Percentiles rank a stretch among this genome's conserved stretches.
Evolutionary conservation across 1,140 invertebrate genomes (phyloP).

Genomic region (Euschistus heros): DNA sequence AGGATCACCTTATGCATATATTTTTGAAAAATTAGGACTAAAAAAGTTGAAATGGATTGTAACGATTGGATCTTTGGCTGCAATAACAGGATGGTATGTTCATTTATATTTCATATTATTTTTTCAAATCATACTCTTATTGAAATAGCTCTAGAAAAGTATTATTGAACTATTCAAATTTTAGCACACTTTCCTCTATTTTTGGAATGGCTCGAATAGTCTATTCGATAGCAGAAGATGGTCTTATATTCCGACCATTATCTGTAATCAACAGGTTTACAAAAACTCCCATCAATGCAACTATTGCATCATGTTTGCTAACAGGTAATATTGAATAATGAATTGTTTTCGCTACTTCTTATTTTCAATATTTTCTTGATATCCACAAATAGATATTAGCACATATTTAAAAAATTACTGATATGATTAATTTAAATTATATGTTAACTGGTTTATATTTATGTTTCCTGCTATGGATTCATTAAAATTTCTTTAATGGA

Average conservation of each 20-base stretch:
- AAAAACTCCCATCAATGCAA: conserved; percentile 20
- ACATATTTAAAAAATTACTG: too few relatives aligned
- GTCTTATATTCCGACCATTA: conserved; percentile 67
- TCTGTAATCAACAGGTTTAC: conserved; percentile 47
- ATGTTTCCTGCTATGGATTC: too few relatives aligned
- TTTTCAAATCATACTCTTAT: not conserved
- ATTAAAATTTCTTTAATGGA: too few relatives aligned
- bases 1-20: conserved; percentile 67
- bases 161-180: conserved; percentile 28
- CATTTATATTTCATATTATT: not conserved
- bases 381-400: too few relatives aligned
- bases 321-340: conserved; percentile 13
- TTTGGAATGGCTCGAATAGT: conserved; percentile 71
- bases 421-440: conserved; percentile 39
- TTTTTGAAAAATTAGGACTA: conserved; percentile 57
- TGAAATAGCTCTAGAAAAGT: not conserved
- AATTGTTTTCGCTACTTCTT: too few relatives aligned
- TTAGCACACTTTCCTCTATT: conserved; percentile 64
- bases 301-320: conserved; percentile 18
- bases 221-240: conserved; percentile 79
- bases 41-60: conserved; percentile 79
- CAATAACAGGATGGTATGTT: conserved; percentile 16
- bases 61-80: conserved; percentile 48
- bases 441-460: not conserved
- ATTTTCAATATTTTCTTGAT: too few relatives aligned